Evolutionary conservation across 2,113 vertebrate species (phyloP).

Genomic region (Atrichornis clamosus): DNA sequence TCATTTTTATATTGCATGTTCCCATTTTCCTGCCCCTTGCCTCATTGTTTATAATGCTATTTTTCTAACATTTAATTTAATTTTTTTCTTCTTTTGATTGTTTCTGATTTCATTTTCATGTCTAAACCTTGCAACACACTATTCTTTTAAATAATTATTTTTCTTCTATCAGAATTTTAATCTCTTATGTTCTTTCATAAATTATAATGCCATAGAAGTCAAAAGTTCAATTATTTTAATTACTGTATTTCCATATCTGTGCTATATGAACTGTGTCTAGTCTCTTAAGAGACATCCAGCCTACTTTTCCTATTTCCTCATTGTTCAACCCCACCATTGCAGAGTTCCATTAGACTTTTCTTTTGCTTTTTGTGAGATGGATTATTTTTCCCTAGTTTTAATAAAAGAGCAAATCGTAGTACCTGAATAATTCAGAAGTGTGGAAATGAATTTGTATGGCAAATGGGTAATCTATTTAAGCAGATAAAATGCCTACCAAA

Average conservation of each 20-base stretch:
- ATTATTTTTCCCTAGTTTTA: not conserved
- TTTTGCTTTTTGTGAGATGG: rapidly evolving
- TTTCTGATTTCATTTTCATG: not conserved
- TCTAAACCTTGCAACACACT: not conserved
- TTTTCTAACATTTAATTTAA: not conserved
- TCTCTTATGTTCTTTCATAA: not conserved
- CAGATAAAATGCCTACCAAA: not conserved
- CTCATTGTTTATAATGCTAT: not conserved
- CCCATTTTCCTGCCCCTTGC: not conserved
- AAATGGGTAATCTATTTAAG: not conserved
- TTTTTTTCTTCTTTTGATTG: not conserved
- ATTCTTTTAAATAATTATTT: not conserved
- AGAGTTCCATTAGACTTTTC: not conserved
- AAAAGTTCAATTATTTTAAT: not conserved
- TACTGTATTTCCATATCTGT: not conserved
- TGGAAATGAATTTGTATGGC: not conserved
- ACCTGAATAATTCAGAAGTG: not conserved
- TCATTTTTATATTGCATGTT: not conserved
- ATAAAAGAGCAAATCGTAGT: not conserved
- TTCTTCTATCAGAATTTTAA: not conserved
- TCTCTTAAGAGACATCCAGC: not conserved
- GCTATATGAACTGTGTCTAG: not conserved
- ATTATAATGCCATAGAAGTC: not conserved
- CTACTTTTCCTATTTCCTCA: not conserved
- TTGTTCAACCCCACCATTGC: not conserved